phyloP scores from a whole-genome alignment of 2,888 invertebrate genomes.

The Acanthacorydalis orientalis region DNA sequence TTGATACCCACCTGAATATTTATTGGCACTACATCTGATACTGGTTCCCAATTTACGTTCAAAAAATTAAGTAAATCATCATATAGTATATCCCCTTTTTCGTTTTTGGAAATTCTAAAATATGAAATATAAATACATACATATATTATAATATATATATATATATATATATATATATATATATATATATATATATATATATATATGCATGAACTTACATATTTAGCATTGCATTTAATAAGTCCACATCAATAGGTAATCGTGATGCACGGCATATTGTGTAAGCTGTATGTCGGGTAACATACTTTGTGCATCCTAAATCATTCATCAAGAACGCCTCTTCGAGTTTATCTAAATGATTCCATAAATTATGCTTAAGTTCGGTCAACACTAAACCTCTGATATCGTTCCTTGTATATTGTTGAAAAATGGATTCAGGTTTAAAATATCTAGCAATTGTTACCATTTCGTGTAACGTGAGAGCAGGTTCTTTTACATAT shows the following conservation, averaged over 20 bases:
- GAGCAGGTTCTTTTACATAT: conserved; percentile 44
- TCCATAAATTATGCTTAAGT: conserved; percentile 55
- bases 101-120: conserved; percentile 42
- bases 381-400: conserved; percentile 53
- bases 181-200: background rate
- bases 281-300: conserved; percentile 40
- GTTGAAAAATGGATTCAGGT: conserved; percentile 33
- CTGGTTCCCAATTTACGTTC: conserved; percentile 41
- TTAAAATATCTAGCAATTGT: conserved; percentile 58
- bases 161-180: background rate
- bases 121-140: background rate
- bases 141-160: background rate
- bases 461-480: conserved; percentile 68
- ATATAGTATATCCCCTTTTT: conserved; percentile 44
- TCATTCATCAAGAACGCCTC: conserved; percentile 43
- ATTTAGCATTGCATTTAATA: conserved; percentile 51
- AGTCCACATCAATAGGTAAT: conserved; percentile 46
- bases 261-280: conserved; percentile 50
- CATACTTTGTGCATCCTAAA: conserved; percentile 34
- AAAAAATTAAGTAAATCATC: conserved; percentile 54
- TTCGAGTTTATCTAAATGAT: conserved; percentile 41
- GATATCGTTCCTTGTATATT: conserved; percentile 18
- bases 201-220: conserved; percentile 30
- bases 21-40: conserved; percentile 29
- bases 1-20: conserved; percentile 28